phyloP scores from a whole-genome alignment of 2,113 vertebrate genomes.

The Poeciliopsis occidentalis region DNA sequence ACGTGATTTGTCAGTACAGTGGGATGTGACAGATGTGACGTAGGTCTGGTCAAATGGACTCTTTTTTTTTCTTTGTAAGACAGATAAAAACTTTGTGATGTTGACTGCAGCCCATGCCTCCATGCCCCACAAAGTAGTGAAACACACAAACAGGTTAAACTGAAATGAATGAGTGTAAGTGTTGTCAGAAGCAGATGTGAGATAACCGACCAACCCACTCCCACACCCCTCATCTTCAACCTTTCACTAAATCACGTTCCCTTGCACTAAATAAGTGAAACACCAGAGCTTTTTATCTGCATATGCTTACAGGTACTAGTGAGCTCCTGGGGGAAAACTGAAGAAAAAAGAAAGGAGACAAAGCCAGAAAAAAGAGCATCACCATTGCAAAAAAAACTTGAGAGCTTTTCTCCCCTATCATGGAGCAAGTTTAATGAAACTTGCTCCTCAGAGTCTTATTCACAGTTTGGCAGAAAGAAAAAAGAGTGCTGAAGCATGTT shows the following conservation, averaged over 20 bases:
- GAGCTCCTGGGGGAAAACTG: conserved; percentile 45
- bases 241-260: not conserved
- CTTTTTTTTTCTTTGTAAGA: conserved; percentile 47
- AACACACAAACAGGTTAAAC: conserved; percentile 49
- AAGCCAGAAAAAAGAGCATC: conserved; percentile 32
- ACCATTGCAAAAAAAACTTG: conserved; percentile 40
- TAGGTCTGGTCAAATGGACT: conserved; percentile 63
- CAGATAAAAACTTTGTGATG: conserved; percentile 43
- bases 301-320: conserved; percentile 69
- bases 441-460: conserved; percentile 17
- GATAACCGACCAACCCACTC: conserved; percentile 7
- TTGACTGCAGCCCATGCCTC: conserved; percentile 65
- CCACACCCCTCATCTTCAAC: not conserved
- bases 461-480: conserved; percentile 14
- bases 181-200: conserved; percentile 71
- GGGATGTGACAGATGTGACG: conserved; percentile 66
- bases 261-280: conserved; percentile 69
- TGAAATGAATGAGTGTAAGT: conserved; percentile 27
- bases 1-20: conserved; percentile 54
- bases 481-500: conserved; percentile 35
- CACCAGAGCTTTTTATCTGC: conserved; percentile 70
- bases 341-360: conserved; percentile 18
- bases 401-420: conserved; percentile 31
- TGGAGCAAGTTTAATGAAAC: conserved; percentile 50
- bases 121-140: conserved; percentile 31